These are phyloP conservation scores for Onychomys leucogaster DNA, from an alignment of 2,797 vertebrate species.

Conservation along the genomic window DNA sequence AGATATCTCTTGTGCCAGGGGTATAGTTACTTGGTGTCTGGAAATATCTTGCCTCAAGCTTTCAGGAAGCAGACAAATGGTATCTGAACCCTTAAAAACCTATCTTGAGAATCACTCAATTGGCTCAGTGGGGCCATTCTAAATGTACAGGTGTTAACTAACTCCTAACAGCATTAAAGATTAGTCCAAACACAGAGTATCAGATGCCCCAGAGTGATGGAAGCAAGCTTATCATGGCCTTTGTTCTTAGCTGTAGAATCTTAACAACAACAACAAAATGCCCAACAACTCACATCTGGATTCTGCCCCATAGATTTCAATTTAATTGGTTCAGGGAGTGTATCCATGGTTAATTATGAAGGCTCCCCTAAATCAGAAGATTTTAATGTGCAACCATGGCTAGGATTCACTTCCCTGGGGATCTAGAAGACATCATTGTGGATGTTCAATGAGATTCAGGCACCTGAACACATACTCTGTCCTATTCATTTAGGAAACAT, in stretches of 20 bases:
- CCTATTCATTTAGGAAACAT: not conserved
- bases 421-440: not conserved
- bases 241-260: constrained; percentile 10
- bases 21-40: not conserved
- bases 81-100: not conserved
- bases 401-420: not conserved
- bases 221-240: not conserved
- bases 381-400: not conserved
- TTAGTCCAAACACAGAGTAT: constrained; percentile 31
- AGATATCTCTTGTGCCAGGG: not conserved
- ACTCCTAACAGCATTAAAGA: not conserved
- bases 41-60: not conserved
- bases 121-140: not conserved
- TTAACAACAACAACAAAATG: not conserved
- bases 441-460: not conserved
- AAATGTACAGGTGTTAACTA: constrained; percentile 40
- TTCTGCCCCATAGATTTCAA: not conserved
- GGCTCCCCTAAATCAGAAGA: not conserved
- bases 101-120: constrained; percentile 12
- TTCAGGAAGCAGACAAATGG: constrained; percentile 45
- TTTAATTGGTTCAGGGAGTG: constrained; percentile 16
- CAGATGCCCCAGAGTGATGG: not conserved
- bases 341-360: constrained; percentile 39
- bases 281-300: not conserved
- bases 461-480: not conserved